Conservation (phyloP, 2,888 invertebrate species). For the Macaria liturata region DNA sequence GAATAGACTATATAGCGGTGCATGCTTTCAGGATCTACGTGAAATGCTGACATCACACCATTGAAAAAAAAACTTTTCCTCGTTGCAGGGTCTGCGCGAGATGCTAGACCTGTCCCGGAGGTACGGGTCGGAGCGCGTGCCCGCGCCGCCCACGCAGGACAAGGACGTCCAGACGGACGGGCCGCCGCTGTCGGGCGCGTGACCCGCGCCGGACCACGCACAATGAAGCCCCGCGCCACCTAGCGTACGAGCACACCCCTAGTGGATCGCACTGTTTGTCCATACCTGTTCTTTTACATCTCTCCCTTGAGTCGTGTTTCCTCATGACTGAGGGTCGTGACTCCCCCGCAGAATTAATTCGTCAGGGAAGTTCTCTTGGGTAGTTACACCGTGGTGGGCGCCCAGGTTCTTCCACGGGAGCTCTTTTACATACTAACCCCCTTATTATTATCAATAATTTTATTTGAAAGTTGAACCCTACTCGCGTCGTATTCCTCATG, state of each 20-base stretch:
- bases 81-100: slow-evolving; percentile 89
- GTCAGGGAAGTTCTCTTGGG: too few relatives aligned
- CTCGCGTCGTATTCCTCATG: too few relatives aligned
- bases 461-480: too few relatives aligned
- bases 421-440: background rate
- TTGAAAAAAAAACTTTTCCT: too few relatives aligned
- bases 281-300: slow-evolving; percentile 9
- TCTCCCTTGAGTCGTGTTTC: background rate
- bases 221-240: slow-evolving; percentile 31
- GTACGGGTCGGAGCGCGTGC: slow-evolving; percentile 84
- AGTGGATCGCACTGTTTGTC: slow-evolving; percentile 25
- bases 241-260: slow-evolving; percentile 15
- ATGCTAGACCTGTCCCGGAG: slow-evolving; percentile 91
- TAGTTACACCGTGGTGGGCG: too few relatives aligned
- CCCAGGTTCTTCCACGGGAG: background rate
- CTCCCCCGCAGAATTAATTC: too few relatives aligned
- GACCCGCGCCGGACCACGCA: slow-evolving; percentile 55
- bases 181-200: slow-evolving; percentile 67
- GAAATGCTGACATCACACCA: too few relatives aligned
- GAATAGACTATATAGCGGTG: too few relatives aligned
- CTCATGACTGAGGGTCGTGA: too few relatives aligned
- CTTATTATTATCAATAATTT: too few relatives aligned
- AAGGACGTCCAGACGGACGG: slow-evolving; percentile 90
- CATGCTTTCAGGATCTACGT: too few relatives aligned
- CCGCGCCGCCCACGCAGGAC: slow-evolving; percentile 85